A percentile compares a stretch with the other conserved stretches of the same genome.
Conservation (phyloP, 2,113 vertebrate species). For the Oostethus manadensis region DNA sequence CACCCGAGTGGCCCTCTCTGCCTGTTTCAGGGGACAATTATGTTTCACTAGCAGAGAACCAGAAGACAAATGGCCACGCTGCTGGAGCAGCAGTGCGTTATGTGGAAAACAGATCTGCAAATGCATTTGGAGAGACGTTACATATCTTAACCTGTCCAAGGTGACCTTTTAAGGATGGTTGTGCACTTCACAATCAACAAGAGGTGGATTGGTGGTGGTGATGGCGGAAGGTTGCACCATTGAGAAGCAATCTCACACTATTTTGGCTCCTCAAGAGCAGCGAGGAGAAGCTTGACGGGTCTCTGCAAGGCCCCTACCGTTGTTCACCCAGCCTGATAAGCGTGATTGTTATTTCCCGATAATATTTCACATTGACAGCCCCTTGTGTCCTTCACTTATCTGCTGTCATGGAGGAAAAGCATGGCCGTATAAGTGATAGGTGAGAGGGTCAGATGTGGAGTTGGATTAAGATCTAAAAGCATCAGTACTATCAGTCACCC, state of each 20-base stretch:
- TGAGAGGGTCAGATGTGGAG: constrained; percentile 8
- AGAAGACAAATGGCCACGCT: constrained; percentile 52
- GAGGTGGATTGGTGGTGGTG: constrained; percentile 3
- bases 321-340: constrained; percentile 36
- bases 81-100: constrained; percentile 25
- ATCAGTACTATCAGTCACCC: constrained; percentile 10
- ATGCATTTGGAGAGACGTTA: not conserved
- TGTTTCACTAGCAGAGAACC: constrained; percentile 44
- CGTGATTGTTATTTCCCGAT: constrained; percentile 44
- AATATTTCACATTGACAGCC: constrained; percentile 33
- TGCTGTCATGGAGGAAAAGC: constrained; percentile 15
- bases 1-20: constrained; percentile 21
- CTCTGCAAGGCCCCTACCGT: constrained; percentile 10
- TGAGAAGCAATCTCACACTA: constrained; percentile 54
- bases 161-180: constrained; percentile 40
- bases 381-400: constrained; percentile 29
- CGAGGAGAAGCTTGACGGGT: constrained; percentile 21
- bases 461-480: constrained; percentile 21
- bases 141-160: constrained; percentile 44
- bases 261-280: constrained; percentile 15
- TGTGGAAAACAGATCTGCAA: constrained; percentile 18
- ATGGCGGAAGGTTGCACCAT: constrained; percentile 1
- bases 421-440: constrained; percentile 2
- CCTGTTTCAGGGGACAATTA: constrained; percentile 44
- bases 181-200: constrained; percentile 44